These are phyloP conservation scores for Rhynchomys soricoides DNA, from an alignment of 2,113 vertebrate species.

Conservation along the genomic window DNA sequence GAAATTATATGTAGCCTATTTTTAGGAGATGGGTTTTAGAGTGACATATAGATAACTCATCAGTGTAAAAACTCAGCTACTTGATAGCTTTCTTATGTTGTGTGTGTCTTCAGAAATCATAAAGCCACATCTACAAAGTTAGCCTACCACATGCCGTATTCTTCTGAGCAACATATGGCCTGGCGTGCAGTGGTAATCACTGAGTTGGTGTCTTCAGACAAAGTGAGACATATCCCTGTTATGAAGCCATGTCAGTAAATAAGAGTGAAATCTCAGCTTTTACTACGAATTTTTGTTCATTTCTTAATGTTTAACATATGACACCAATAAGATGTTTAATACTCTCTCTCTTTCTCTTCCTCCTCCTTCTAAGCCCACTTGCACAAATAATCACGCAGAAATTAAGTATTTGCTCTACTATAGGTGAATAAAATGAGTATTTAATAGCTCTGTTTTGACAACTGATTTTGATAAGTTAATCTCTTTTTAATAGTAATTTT, in stretches of 20 bases:
- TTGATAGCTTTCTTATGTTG: conserved; percentile 64
- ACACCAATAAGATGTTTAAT: not conserved
- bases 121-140: conserved; percentile 50
- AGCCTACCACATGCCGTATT: conserved; percentile 42
- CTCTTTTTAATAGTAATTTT: conserved; percentile 27
- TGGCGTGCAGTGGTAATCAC: conserved; percentile 52
- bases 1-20: conserved; percentile 70
- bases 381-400: not conserved
- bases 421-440: conserved; percentile 1
- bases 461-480: conserved; percentile 19
- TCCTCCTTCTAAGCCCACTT: not conserved
- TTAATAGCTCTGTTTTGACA: conserved; percentile 47
- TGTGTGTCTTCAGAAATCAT: conserved; percentile 50
- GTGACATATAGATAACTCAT: conserved; percentile 50
- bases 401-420: not conserved
- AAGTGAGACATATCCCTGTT: conserved; percentile 43
- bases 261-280: conserved; percentile 61
- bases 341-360: not conserved
- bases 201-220: conserved; percentile 63
- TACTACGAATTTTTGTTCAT: not conserved
- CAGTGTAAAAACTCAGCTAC: conserved; percentile 53
- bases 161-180: conserved; percentile 45
- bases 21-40: conserved; percentile 71
- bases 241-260: conserved; percentile 64
- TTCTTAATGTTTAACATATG: conserved; percentile 35